Base-by-base conservation (phyloP, 2,797 vertebrate species). In the Odontamblyopus lacepedii region DNA sequence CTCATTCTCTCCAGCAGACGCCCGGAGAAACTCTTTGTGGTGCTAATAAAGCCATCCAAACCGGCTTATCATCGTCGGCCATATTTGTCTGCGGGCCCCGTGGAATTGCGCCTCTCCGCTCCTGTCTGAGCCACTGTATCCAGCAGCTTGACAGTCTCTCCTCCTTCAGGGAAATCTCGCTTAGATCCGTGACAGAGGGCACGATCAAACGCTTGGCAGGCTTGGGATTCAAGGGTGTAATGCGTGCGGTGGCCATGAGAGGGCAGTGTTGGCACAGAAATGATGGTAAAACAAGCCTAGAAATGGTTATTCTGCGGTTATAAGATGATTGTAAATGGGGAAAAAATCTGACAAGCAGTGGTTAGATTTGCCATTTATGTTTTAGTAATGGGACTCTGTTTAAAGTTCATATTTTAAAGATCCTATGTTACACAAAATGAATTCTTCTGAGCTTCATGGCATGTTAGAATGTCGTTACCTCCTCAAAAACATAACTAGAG, bases 121-220 rank as follows among this genome's bases (percentile, higher is more conserved):
- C 76, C 73, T 30, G 30, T 88, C 83, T 83, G 81, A 87, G 74
- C 87, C 78, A 65, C 78, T 82, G 79, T 80, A 78, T 84, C 81
- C 81, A 83, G 69, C 74, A 75, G 79, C 82, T 79, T 70, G 78
- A 78, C 85, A 85, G 80, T 82, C 82, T 78, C 70, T 72, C 70
- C 75, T 86, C 74, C 88, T 89, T 75, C 72, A 83, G 87, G 88
- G 83, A 85, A 84, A 85, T 85, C 72, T 35, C 70, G 63, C 73
- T 67, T 9, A 63, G 71, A 81, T 79, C 82, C 83, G 50, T 83
- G 87, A 86, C 84, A 78, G 79, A 83, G 78, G 74, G 70, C 4
- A 72, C 79, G 84, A 89, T 88, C 80, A 87, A 88, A 88, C 73
- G 83, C 84, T 81, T 85, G 83, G 76, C 86, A 73, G 19, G 0